phyloP scores from a whole-genome alignment of 2,113 vertebrate genomes.

The Pseudopipra pipra region DNA sequence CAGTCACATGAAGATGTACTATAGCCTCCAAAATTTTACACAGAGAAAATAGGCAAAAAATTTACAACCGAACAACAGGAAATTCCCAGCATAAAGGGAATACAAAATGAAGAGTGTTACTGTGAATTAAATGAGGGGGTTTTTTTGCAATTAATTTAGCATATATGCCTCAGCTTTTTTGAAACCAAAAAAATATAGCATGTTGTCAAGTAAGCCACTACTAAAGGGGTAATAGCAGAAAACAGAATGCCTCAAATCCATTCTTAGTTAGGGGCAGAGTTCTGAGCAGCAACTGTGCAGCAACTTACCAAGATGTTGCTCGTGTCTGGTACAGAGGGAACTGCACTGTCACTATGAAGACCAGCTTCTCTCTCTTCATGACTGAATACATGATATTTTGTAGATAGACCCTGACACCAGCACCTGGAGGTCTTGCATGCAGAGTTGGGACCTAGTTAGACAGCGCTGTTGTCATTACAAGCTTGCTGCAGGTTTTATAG shows the following conservation, averaged over 20 bases:
- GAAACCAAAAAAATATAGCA: neutral
- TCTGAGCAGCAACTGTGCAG: accelerated
- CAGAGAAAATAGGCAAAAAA: neutral
- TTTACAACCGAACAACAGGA: neutral
- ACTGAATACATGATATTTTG: neutral
- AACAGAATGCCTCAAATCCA: neutral
- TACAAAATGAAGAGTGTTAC: neutral
- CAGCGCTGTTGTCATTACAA: neutral
- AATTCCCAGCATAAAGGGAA: neutral
- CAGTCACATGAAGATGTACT: neutral
- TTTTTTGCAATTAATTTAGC: neutral
- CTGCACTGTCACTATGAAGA: neutral
- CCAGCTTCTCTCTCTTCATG: neutral
- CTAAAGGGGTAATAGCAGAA: neutral
- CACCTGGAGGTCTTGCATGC: neutral
- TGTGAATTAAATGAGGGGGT: neutral
- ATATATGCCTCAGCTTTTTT: neutral
- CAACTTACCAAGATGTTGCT: neutral
- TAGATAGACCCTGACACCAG: neutral
- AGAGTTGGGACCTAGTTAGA: neutral
- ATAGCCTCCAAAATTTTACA: neutral
- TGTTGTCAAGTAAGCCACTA: neutral
- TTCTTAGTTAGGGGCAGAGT: neutral
- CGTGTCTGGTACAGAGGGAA: neutral
- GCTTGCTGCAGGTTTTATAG: neutral